Evolutionary conservation across 2,888 invertebrate genomes (phyloP).

Genomic region (Hypolimnas misippus): DNA sequence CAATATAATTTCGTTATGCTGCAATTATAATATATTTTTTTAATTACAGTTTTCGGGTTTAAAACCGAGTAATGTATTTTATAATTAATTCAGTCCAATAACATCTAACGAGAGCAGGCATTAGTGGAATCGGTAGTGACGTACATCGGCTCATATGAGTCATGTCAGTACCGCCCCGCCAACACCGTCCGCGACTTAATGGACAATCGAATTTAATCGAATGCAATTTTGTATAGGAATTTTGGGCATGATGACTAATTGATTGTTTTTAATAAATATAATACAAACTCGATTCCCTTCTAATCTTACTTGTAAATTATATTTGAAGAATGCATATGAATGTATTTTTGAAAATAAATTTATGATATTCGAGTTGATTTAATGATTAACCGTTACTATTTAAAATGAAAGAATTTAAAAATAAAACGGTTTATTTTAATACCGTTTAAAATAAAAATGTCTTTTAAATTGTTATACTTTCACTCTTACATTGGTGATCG

Average conservation of each 20-base stretch:
- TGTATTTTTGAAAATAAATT: too few relatives aligned
- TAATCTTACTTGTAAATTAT: too few relatives aligned
- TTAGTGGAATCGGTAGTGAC: conserved; percentile 4
- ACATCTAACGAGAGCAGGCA: neutral
- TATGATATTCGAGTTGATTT: too few relatives aligned
- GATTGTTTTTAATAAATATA: neutral
- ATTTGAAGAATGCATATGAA: too few relatives aligned
- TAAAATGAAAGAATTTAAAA: too few relatives aligned
- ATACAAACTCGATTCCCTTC: neutral
- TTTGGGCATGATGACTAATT: neutral
- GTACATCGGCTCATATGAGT: neutral
- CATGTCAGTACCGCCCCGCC: neutral
- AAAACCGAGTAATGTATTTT: neutral
- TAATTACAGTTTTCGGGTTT: neutral
- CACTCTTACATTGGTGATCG: neutral
- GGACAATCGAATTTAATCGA: conserved; percentile 10
- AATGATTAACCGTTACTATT: too few relatives aligned
- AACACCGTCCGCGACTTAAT: neutral
- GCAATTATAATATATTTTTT: neutral
- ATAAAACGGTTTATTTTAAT: too few relatives aligned
- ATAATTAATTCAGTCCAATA: conserved; percentile 7
- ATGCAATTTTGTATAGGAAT: conserved; percentile 7
- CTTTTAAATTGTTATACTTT: neutral
- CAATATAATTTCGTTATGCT: neutral
- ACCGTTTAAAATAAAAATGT: neutral